A percentile compares a stretch with the other conserved stretches of the same genome.
phyloP scores from a whole-genome alignment of 1,140 invertebrate species.

The Halesus radiatus region DNA sequence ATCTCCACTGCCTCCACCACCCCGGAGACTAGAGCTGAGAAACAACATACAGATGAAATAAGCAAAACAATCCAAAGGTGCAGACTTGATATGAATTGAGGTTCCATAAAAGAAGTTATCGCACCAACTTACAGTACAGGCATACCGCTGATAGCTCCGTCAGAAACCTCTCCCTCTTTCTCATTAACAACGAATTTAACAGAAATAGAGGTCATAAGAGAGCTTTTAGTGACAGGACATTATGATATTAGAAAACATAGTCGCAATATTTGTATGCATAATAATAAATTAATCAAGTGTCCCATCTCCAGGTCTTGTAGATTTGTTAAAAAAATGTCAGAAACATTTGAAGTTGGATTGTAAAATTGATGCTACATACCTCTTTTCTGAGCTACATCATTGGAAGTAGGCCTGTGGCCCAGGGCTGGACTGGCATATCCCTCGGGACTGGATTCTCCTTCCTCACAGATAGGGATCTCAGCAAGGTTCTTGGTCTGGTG shows the following conservation, averaged over 20 bases:
- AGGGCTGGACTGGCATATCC: constrained; percentile 70
- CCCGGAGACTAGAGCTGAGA: constrained; percentile 75
- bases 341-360: no score
- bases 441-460: constrained; percentile 73
- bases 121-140: no score
- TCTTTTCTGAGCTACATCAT: constrained; percentile 69
- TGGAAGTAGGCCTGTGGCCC: constrained; percentile 59
- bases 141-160: no score
- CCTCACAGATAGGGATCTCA: constrained; percentile 74
- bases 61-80: no score
- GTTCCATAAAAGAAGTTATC: no score
- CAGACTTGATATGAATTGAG: no score
- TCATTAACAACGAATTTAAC: not conserved
- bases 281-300: no score
- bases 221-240: not conserved
- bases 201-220: not conserved
- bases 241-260: no score
- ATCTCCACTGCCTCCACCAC: constrained; percentile 78
- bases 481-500: constrained; percentile 71
- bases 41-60: constrained; percentile 37
- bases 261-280: no score
- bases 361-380: constrained; percentile 58
- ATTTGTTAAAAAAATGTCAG: no score
- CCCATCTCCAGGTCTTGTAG: no score
- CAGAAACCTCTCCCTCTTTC: no score